Conservation (phyloP, 2,797 vertebrate species). For the Delichon dasypus region DNA sequence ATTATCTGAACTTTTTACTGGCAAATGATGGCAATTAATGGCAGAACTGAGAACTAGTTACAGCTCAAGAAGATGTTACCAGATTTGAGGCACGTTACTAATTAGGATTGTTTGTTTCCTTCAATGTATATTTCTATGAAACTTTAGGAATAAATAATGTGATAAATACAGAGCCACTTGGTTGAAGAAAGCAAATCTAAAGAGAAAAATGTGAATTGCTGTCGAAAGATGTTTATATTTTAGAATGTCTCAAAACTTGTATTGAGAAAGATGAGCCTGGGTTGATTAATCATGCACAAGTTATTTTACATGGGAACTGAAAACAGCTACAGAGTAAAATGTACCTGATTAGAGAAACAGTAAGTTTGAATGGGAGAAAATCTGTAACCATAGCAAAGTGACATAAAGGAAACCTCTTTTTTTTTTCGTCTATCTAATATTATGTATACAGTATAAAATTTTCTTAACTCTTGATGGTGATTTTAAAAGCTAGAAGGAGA, state of each 20-base stretch:
- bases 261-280: background rate
- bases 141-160: background rate
- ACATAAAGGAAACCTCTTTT: background rate
- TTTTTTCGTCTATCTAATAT: background rate
- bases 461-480: background rate
- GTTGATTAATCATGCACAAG: background rate
- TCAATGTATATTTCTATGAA: background rate
- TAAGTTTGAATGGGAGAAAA: background rate
- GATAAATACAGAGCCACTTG: background rate
- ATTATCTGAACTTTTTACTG: background rate
- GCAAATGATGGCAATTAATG: background rate
- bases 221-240: background rate
- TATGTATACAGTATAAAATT: background rate
- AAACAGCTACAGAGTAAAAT: background rate
- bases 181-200: background rate
- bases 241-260: background rate
- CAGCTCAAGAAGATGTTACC: background rate
- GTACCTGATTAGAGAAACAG: background rate
- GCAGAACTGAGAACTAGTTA: background rate
- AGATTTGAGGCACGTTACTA: rapidly evolving
- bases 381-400: background rate
- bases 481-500: background rate
- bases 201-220: background rate
- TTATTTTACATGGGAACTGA: background rate
- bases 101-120: background rate